Evolutionary conservation across 2,888 invertebrate genomes (phyloP).

Genomic region (Yponomeuta malinellus): DNA sequence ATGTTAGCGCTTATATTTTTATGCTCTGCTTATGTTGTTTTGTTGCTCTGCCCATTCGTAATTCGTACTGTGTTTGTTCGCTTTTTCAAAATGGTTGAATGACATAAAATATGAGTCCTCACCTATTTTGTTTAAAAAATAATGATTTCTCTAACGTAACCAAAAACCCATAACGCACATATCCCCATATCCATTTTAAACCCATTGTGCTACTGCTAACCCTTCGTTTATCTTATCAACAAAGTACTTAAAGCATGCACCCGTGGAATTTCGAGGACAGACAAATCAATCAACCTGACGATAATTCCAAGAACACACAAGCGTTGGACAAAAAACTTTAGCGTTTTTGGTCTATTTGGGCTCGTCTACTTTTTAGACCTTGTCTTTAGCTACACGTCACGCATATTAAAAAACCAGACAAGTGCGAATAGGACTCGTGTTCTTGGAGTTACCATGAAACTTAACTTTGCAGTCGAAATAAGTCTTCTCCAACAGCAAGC

Average conservation of each 20-base stretch:
- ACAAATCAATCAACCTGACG: conserved; percentile 3
- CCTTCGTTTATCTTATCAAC: conserved; percentile 1
- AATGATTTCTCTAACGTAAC: neutral
- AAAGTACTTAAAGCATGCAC: neutral
- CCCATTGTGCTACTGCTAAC: conserved; percentile 2
- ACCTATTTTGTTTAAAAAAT: neutral
- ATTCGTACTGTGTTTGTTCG: too few species aligned
- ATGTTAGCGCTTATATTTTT: neutral
- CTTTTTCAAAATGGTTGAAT: too few species aligned
- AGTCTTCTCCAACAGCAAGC: neutral
- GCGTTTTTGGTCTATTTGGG: neutral
- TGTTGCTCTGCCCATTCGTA: too few species aligned
- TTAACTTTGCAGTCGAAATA: neutral
- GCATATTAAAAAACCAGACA: neutral
- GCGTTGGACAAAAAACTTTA: neutral
- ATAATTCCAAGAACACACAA: conserved; percentile 6
- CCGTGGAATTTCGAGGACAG: neutral
- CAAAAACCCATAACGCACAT: neutral
- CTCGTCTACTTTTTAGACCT: neutral
- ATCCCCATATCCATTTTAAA: neutral
- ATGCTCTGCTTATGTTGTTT: too few species aligned
- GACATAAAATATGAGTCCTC: neutral
- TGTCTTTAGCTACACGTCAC: neutral
- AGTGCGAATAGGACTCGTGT: neutral
- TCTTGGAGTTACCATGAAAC: too few species aligned